These are phyloP conservation scores for Alces alces DNA, from an alignment of 2,113 vertebrate genomes.

Conservation along the genomic window DNA sequence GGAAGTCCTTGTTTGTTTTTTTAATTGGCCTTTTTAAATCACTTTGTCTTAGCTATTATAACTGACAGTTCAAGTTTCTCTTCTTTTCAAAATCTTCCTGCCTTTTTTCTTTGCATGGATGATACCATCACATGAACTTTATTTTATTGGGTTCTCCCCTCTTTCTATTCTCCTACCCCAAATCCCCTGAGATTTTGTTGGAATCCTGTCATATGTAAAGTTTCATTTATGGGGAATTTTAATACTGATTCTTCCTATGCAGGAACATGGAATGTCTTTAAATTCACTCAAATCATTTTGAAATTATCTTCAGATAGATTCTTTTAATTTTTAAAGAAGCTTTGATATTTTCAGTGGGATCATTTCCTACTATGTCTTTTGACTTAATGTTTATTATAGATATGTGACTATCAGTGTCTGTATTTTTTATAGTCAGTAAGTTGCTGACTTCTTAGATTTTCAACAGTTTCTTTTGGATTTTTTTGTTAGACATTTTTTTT, in stretches of 20 bases:
- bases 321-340: background rate
- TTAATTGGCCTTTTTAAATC: background rate
- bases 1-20: background rate
- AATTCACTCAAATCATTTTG: constrained; percentile 5
- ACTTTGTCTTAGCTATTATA: background rate
- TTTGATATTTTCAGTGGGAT: background rate
- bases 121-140: background rate
- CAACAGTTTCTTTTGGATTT: background rate
- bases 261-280: background rate
- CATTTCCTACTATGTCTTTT: background rate
- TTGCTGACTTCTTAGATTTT: constrained; percentile 18
- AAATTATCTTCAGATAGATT: constrained; percentile 6
- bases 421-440: background rate
- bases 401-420: background rate
- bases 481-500: background rate
- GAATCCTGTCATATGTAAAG: background rate
- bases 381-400: background rate
- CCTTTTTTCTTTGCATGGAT: background rate
- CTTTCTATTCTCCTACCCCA: background rate
- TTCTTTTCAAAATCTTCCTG: background rate
- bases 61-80: background rate
- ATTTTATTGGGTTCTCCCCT: background rate
- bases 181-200: background rate
- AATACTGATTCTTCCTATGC: background rate
- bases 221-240: background rate